Base-by-base conservation (phyloP, 1,140 invertebrate genomes). In the Ylistrum balloti region DNA sequence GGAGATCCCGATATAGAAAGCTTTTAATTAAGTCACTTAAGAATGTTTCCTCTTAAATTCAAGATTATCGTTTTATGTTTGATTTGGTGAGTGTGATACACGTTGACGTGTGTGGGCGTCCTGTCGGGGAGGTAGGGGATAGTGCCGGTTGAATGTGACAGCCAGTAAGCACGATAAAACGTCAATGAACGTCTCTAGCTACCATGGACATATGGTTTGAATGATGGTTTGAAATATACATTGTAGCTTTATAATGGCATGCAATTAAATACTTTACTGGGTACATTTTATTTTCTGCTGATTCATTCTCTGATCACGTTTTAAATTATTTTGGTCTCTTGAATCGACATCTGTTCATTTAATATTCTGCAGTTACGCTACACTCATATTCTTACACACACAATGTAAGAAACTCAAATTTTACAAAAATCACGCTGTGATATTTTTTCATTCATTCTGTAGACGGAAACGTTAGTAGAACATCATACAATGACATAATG, bases 61-160 rank as follows among this genome's bases (percentile, higher is more conserved):
- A 74, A 28, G n/a, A 74, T 74, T 74, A 74, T 74, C 56, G 56
- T 7, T 74, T 74, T 28, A 28, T 74, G 56, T 74, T 74, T 74
- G n/a, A 28, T 28, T 28, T 74, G 56, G 17, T 28, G 13, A 74
- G n/a, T n/a, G 22, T 74, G 0, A 28, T 74, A n/a, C 28, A 74
- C 56, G 0, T 28, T n/a, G 56, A 3, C 13, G 56, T 74, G 56
- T 74, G 56, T 74, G n/a, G 56, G 20, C 56, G n/a, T 3, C 22
- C 56, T 28, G 2, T 5, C 56, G 3, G 56, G 56, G 22, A 74
- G 56, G 56, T 74, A 74, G n/a, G 17, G n/a, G n/a, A 9, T n/a
- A 5, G 56, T 28, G 56, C 13, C 5, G 5, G 56, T 48, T 5
- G 11, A 48, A 48, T 48, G 3, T 22, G 45, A 48, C 45, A 48